A percentile compares a stretch with the other conserved stretches of the same genome.
Evolutionary conservation across 2,113 vertebrate species (phyloP).

Genomic region (Erythrocercus mccallii): DNA sequence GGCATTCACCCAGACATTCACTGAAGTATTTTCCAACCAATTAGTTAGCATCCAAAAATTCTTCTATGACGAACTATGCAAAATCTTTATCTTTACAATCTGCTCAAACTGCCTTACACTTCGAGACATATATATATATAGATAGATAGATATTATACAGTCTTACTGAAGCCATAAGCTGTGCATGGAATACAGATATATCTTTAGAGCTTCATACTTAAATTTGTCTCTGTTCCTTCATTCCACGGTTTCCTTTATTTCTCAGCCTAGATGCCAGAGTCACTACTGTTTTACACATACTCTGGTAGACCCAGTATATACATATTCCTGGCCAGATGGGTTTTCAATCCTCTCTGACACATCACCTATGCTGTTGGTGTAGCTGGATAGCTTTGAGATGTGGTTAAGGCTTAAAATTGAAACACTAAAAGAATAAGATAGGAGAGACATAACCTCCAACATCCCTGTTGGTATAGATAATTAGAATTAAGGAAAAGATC

Average conservation of each 20-base stretch:
- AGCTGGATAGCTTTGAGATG: background rate
- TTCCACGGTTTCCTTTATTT: background rate
- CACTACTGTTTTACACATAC: background rate
- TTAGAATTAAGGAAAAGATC: background rate
- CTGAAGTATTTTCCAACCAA: background rate
- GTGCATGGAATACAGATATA: fast-evolving
- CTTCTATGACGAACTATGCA: background rate
- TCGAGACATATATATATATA: background rate
- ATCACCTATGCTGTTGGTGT: background rate
- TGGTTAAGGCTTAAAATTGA: background rate
- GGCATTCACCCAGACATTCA: background rate
- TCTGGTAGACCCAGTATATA: background rate
- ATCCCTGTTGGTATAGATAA: background rate
- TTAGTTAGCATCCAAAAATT: background rate
- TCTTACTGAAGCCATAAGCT: background rate
- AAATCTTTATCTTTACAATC: background rate
- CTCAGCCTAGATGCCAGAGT: background rate
- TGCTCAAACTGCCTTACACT: background rate
- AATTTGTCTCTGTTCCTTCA: background rate
- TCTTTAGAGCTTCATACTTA: background rate
- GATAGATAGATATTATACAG: background rate
- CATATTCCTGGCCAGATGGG: background rate
- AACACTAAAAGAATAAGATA: background rate
- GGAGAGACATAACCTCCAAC: background rate
- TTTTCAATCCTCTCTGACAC: background rate